phyloP scores from a whole-genome alignment of 2,797 vertebrate species.

The Tenualosa thibaudeaui region DNA sequence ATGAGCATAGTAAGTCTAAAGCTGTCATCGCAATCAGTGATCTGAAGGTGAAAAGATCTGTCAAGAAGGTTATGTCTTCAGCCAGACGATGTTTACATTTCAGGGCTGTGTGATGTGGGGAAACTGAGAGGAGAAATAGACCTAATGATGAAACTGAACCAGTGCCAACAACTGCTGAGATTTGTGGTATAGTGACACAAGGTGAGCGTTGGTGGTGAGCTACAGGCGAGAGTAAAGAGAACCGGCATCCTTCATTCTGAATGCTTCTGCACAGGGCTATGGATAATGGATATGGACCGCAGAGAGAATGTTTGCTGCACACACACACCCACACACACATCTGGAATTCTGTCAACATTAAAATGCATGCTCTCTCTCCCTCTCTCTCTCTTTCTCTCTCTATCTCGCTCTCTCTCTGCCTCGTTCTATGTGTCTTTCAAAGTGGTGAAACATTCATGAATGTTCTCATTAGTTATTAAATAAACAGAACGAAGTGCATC shows the following conservation, averaged over 20 bases:
- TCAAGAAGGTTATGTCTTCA: not conserved
- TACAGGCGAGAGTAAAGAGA: not conserved
- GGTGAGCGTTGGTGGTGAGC: not conserved
- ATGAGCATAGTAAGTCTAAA: not conserved
- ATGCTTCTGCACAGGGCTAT: not conserved
- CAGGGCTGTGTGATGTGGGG: not conserved
- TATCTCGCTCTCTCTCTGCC: not conserved
- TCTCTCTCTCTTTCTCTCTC: conserved; percentile 5
- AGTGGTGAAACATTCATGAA: conserved; percentile 7
- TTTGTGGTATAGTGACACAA: not conserved
- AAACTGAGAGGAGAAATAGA: not conserved
- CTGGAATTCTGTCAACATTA: not conserved
- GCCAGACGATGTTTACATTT: not conserved
- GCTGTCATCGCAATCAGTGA: not conserved
- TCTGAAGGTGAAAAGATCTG: not conserved
- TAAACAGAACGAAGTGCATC: not conserved
- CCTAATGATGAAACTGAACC: not conserved
- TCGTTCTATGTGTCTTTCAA: not conserved
- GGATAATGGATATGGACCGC: conserved; percentile 9
- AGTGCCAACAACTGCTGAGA: not conserved
- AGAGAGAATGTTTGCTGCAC: conserved; percentile 1
- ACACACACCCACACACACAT: not conserved
- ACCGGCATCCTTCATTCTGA: not conserved
- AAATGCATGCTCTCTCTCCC: not conserved
- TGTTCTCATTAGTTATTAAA: conserved; percentile 19